Percentiles rank a stretch among this genome's conserved stretches.
Conservation (phyloP, 2,797 vertebrate genomes). For the Garrulus glandarius region DNA sequence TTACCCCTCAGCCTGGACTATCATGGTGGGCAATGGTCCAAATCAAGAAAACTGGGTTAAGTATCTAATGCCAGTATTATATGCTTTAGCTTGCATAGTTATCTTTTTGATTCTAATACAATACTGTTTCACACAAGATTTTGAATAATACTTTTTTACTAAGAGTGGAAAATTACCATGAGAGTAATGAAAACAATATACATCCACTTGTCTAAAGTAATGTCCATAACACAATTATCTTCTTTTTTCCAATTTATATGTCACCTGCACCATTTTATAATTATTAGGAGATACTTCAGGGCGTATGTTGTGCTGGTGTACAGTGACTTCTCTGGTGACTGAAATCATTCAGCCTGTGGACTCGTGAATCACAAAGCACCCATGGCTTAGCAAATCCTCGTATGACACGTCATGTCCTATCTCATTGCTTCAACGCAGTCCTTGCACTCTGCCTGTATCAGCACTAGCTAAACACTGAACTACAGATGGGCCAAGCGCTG, state of each 20-base stretch:
- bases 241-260: background rate
- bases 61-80: conserved; percentile 1
- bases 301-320: conserved; percentile 55
- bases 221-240: background rate
- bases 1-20: conserved; percentile 4
- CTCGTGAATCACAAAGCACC: conserved; percentile 59
- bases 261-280: conserved; percentile 58
- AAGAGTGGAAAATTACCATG: background rate
- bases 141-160: background rate
- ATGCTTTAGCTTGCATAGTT: background rate
- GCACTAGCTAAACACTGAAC: background rate
- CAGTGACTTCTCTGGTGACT: conserved; percentile 64
- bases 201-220: background rate
- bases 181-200: conserved; percentile 2
- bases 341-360: conserved; percentile 64
- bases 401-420: conserved; percentile 49
- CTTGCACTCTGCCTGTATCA: background rate
- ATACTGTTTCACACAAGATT: background rate
- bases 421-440: conserved; percentile 20
- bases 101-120: background rate
- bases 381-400: conserved; percentile 46
- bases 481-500: background rate
- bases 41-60: conserved; percentile 59
- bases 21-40: conserved; percentile 31
- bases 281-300: conserved; percentile 56